These are phyloP conservation scores for Bolinopsis microptera DNA, from an alignment of 37 sponge, comb jelly and placozoan species.

Conservation along the genomic window DNA sequence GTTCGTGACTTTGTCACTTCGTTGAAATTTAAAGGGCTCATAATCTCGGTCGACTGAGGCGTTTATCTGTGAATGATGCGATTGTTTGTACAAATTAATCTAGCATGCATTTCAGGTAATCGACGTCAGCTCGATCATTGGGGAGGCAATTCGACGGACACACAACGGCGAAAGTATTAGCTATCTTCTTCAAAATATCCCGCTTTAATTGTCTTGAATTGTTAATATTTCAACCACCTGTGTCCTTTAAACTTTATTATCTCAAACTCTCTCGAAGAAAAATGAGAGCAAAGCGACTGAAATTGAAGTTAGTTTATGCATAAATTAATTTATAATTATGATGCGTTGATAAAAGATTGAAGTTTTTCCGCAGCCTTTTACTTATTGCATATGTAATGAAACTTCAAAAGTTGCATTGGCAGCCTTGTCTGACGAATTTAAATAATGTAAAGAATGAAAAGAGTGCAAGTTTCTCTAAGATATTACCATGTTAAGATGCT, in stretches of 20 bases:
- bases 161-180: conserved; percentile 95
- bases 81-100: background rate
- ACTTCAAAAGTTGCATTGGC: too few species aligned
- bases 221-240: background rate
- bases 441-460: too few species aligned
- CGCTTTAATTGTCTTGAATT: conserved; percentile 64
- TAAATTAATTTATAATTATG: too few species aligned
- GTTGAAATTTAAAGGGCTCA: too few species aligned
- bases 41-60: background rate
- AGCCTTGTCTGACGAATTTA: too few species aligned
- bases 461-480: background rate
- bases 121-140: conserved; percentile 86
- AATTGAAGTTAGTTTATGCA: too few species aligned
- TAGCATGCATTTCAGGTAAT: conserved; percentile 71
- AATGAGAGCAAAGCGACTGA: background rate
- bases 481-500: background rate
- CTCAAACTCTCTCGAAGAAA: background rate
- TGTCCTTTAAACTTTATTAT: background rate
- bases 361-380: too few species aligned
- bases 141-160: conserved; percentile 92
- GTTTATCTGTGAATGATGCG: background rate
- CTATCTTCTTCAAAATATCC: conserved; percentile 87
- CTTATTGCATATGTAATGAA: too few species aligned
- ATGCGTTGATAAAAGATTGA: too few species aligned
- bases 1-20: too few species aligned